These are phyloP conservation scores for Tringa solitaria DNA, from an alignment of 2,113 vertebrate species.

Conservation along the genomic window DNA sequence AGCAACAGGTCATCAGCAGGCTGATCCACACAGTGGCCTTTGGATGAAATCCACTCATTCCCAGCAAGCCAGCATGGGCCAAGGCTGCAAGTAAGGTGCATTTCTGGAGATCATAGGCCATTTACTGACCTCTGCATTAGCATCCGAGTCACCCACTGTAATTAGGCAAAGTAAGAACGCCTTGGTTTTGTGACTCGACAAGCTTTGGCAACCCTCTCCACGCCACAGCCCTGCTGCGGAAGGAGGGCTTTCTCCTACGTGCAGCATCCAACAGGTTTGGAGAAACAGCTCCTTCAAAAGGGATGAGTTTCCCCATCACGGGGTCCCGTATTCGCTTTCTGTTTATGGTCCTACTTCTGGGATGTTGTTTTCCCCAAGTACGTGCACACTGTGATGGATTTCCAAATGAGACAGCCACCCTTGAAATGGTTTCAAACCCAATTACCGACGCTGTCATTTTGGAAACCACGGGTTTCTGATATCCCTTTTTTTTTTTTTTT, in stretches of 20 bases:
- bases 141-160: background rate
- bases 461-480: background rate
- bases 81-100: background rate
- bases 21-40: rapidly evolving
- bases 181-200: background rate
- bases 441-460: background rate
- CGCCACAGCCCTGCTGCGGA: background rate
- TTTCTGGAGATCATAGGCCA: background rate
- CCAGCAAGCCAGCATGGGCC: rapidly evolving
- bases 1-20: background rate
- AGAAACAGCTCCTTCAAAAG: background rate
- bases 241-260: background rate
- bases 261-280: background rate
- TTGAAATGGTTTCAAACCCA: background rate
- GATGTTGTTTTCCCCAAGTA: background rate
- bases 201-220: background rate
- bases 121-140: background rate
- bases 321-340: background rate
- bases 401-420: background rate
- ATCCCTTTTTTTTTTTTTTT: background rate
- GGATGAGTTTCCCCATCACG: background rate
- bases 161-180: background rate
- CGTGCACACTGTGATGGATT: rapidly evolving
- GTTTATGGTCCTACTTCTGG: background rate
- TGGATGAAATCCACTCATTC: background rate